Evolutionary conservation across 2,113 vertebrate species (phyloP), one percentile per base, ranked within the genome.

Genomic region (Atractosteus spatula): DNA sequence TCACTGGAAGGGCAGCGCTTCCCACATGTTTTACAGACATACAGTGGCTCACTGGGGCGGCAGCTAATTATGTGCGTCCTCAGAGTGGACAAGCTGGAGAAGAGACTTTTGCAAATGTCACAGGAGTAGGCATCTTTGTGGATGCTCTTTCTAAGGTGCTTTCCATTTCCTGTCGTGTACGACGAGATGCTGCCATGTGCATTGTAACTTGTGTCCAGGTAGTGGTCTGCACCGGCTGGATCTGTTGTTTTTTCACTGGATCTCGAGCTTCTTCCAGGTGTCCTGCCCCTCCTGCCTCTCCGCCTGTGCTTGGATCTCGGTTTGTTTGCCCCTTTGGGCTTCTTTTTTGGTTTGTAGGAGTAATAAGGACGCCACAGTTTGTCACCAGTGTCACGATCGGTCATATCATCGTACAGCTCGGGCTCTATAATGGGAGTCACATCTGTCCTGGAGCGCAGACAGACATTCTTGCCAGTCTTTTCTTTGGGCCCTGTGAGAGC

Each of bases 311-410:
- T 96, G 64, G 83, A 90, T 78, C 90, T 89, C 70, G 95, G 82
- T 84, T 95, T 97, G 79, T 93, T 95, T 69, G 94, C 73, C 73
- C 92, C 91, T 66, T 88, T 90, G 61, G 92, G 91, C 79, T 96
- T 98, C 91, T 96, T 99, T 89, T 98, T 99, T 44, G 96, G 93
- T 84, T 99, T 99, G 83, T 99, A 99, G 66, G 95, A 95, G 72
- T 99, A 98, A 78, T 99, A 99, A 3, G 97, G 97, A 71, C 97
- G 94, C 97, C 97, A 99, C 0, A 95, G 94, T 79, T 95, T 93
- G 81, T 99, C 97, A 0, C 85, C 94, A 62, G 93, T 92, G 77
- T 99, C 97, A 66, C 94, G 95, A 76, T 99, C 97, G 16, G 96
- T 97, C 0, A 88, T 82, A 0, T 97, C 97, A 45, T 98, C 95